A percentile compares a stretch with the other conserved stretches of the same genome.
phyloP scores from a whole-genome alignment of 2,113 vertebrate species.

The Meleagris gallopavo region DNA sequence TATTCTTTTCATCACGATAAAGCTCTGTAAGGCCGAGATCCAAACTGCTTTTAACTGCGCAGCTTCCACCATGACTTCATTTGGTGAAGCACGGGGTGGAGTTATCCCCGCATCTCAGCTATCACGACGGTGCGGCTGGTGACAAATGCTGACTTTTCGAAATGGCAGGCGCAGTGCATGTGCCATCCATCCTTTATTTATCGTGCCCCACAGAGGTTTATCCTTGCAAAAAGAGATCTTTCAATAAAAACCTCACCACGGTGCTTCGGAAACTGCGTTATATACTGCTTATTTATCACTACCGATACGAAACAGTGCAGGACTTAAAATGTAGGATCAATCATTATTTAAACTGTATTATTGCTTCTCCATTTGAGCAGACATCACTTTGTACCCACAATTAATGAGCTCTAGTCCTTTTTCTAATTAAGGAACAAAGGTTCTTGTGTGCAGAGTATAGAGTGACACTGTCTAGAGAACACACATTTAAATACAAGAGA shows the following conservation, averaged over 20 bases:
- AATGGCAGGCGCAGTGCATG: background rate
- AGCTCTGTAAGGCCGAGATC: conserved; percentile 21
- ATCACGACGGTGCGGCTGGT: background rate
- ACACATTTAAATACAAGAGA: conserved; percentile 61
- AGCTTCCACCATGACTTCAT: conserved; percentile 28
- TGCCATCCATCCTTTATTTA: conserved; percentile 44
- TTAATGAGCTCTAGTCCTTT: conserved; percentile 76
- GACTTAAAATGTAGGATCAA: conserved; percentile 25
- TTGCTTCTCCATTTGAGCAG: conserved; percentile 61
- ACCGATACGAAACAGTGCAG: background rate
- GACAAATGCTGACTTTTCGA: conserved; percentile 31
- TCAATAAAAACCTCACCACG: conserved; percentile 1
- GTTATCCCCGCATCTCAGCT: background rate
- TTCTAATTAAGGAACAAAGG: conserved; percentile 82
- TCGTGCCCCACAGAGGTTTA: conserved; percentile 27
- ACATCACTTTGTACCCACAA: conserved; percentile 74
- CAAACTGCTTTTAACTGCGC: conserved; percentile 6
- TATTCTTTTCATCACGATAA: conserved; percentile 12
- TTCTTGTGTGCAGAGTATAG: conserved; percentile 64
- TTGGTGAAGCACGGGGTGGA: conserved; percentile 27
- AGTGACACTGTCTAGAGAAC: conserved; percentile 72
- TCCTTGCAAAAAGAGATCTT: conserved; percentile 52
- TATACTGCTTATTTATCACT: conserved; percentile 41
- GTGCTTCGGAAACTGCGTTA: background rate
- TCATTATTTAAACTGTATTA: conserved; percentile 62